These are phyloP conservation scores for Poeciliopsis presidionis DNA, from an alignment of 2,797 vertebrate species.

Conservation along the genomic window DNA sequence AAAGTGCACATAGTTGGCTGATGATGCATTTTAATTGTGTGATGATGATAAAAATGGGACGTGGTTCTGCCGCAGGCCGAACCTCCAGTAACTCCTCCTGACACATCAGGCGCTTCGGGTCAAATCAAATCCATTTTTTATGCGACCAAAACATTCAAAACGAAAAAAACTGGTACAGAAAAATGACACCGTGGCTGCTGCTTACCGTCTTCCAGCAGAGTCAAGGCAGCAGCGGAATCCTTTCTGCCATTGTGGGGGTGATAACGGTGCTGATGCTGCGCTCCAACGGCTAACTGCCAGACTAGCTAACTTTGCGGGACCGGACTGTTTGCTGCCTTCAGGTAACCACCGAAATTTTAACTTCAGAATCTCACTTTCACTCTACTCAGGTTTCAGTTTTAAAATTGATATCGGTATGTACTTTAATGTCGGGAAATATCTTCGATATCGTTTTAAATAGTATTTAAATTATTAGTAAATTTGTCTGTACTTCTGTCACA, in stretches of 20 bases:
- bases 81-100: slow-evolving; percentile 18
- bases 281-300: slow-evolving; percentile 39
- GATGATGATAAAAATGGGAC: background rate
- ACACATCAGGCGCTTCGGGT: slow-evolving; percentile 19
- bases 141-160: background rate
- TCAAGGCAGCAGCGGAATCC: background rate
- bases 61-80: slow-evolving; percentile 55
- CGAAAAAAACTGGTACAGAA: background rate
- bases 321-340: slow-evolving; percentile 58
- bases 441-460: background rate
- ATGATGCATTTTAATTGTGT: background rate
- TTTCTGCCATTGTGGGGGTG: slow-evolving; percentile 25
- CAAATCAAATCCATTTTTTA: slow-evolving; percentile 9
- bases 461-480: background rate
- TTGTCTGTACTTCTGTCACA: background rate
- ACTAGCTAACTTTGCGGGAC: slow-evolving; percentile 61
- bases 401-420: background rate
- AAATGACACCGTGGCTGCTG: background rate
- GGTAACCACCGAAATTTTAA: slow-evolving; percentile 9
- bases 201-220: background rate
- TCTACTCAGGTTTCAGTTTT: background rate
- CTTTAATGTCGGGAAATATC: background rate
- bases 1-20: background rate
- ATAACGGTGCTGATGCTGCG: slow-evolving; percentile 40
- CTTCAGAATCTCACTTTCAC: background rate